A percentile compares a stretch with the other conserved stretches of the same genome.
Evolutionary conservation across 2,113 vertebrate species (phyloP).

Genomic region (Phylloscopus trochiloides): DNA sequence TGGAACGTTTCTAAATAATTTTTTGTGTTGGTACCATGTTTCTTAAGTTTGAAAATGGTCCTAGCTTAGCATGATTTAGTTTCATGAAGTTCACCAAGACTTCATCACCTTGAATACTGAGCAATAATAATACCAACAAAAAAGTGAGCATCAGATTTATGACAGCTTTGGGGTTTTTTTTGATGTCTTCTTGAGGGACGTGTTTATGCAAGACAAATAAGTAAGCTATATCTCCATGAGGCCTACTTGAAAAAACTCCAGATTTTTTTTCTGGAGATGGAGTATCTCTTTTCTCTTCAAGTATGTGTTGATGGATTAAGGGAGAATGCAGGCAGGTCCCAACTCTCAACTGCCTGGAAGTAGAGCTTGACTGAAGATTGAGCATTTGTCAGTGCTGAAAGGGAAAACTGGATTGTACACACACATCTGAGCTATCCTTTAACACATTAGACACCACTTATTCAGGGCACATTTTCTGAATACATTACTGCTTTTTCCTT

Average conservation of each 20-base stretch:
- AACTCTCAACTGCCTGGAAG: neutral
- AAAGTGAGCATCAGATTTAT: neutral
- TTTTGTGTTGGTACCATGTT: neutral
- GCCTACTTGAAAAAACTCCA: constrained; percentile 28
- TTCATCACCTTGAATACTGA: constrained; percentile 9
- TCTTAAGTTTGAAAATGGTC: neutral
- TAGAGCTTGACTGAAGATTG: neutral
- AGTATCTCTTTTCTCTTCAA: neutral
- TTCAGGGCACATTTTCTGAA: neutral
- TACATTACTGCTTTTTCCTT: constrained; percentile 1
- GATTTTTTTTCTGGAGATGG: neutral
- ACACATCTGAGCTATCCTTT: neutral
- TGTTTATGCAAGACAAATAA: constrained; percentile 1
- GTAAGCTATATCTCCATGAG: neutral
- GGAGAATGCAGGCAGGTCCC: neutral
- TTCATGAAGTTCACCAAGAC: neutral
- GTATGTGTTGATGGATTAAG: constrained; percentile 47
- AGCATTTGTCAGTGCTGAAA: neutral
- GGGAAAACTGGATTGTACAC: neutral
- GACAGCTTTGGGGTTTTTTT: neutral
- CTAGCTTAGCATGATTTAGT: neutral
- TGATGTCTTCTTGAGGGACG: neutral
- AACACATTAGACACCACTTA: neutral
- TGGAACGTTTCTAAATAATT: neutral
- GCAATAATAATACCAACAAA: neutral